Base-by-base conservation (phyloP, 2,113 vertebrate genomes). In the Potamarius usumacintae region DNA sequence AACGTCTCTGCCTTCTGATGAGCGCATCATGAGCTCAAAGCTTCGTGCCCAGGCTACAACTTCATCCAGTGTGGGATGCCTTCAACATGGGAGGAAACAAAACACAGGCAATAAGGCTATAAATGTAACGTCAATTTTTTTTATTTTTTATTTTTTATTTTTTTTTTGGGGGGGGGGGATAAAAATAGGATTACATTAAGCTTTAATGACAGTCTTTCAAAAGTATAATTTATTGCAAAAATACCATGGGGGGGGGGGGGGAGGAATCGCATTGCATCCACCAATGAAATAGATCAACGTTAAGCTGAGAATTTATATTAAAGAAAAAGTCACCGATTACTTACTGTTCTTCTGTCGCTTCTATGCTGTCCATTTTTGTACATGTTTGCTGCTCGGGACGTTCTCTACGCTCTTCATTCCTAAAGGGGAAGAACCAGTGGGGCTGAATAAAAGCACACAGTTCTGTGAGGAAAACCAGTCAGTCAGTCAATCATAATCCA, bases 1-100 rank as follows among this genome's bases (percentile, higher is more conserved):
- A 89, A 99, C 91, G 88, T 97, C 97, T 90, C 97, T 95, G 85
- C 98, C 98, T 78, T 97, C 97, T 82, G 96, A 90, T 53, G 97
- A 96, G 92, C 95, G 97, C 97, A 99, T 99, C 97, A 99, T 97
- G 94, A 97, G 96, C 95, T 99, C 98, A 91, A 99, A 99, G 94
- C 97, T 99, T 85, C 98, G 97, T 57, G 98, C 95, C 98, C 98
- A 99, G 88, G 97, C 97, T 92, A 98, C 93, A 92, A 97, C 93
- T 93, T 99, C 98, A 67, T 99, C 98, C 62, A 97, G 91, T 74
- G 95, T 97, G 87, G 98, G 97, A 74, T 94, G 96, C 92, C 95
- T 96, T 74, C 65, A 76, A 74, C 25, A 58, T 7, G 18, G 22
- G 27, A 91, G 9, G 58, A 67, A 62, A 63, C 5, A 69, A 42